Evolutionary conservation across 2,888 invertebrate genomes (phyloP), one percentile per base, ranked within the genome.

Genomic region (Philereme vetulata): DNA sequence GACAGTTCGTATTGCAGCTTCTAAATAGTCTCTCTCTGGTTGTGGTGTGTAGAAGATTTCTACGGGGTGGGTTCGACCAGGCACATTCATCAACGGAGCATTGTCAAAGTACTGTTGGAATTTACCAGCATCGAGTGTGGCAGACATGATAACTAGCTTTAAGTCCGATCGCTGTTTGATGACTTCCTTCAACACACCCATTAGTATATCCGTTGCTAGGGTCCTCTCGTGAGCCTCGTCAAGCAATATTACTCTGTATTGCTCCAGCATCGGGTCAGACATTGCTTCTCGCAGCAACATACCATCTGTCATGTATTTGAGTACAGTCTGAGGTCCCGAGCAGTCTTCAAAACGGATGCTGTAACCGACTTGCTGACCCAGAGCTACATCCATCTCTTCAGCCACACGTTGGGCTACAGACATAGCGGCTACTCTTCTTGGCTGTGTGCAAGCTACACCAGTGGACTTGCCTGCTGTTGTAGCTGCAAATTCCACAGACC

Each of bases 281-380:
- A 99, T 99, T 0, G 98, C 99, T 93, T 99, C 99, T 64, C 99
- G 93, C 38, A 99, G 92, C 85, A 99, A 94, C 99, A 99, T 99
- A 97, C 99, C 99, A 77, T 99, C 99, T 9, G 99, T 99, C 98
- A 99, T 98, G 84, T 99, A 99, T 80, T 99, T 99, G 1, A 99
- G 93, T 35, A 98, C 93, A 0, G 99, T 99, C 80, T 96, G 97
- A 0, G 97, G 94, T 1, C 98, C 98, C 2, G 99, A 98, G 81
- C 99, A 99, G 90, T 99, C 99, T 87, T 99, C 99, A 81, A 99
- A 99, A 93, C 99, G 97, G 81, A 99, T 99, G 81, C 98, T 90
- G 75, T 90, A 91, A 6, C 91, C 91, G 0, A 92, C 91, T 68
- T 92, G 90, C 64, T 92, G 91, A 0, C 96, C 96, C 5, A 99